Evolutionary conservation across 2,113 vertebrate genomes (phyloP).

Genomic region (Cavia porcellus): DNA sequence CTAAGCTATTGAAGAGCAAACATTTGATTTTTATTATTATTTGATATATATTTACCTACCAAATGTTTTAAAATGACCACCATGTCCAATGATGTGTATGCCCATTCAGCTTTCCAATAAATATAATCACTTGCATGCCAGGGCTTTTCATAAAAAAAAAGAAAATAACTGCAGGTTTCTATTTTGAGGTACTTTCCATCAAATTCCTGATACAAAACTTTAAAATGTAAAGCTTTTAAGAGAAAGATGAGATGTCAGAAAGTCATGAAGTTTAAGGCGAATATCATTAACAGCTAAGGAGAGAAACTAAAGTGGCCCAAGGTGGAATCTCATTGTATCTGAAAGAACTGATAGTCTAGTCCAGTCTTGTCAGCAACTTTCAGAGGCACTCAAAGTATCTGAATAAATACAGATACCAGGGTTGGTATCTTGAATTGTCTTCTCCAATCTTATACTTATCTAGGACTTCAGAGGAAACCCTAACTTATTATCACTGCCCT

Average conservation of each 20-base stretch:
- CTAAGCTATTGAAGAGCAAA: neutral
- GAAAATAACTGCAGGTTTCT: neutral
- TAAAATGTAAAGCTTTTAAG: neutral
- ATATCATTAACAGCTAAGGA: neutral
- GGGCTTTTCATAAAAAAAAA: neutral
- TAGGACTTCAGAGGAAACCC: conserved; percentile 69
- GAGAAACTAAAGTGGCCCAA: conserved; percentile 28
- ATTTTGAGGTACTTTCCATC: neutral
- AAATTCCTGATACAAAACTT: neutral
- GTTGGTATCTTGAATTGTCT: conserved; percentile 64
- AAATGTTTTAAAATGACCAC: neutral
- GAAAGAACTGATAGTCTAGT: conserved; percentile 15
- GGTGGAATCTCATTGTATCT: neutral
- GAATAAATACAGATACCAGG: conserved; percentile 51
- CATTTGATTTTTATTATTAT: neutral
- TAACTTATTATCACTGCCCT: conserved; percentile 66
- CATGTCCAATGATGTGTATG: neutral
- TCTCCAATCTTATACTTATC: conserved; percentile 72
- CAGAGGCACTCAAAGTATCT: conserved; percentile 72
- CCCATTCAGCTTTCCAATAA: neutral
- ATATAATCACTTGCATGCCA: neutral
- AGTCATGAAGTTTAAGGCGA: neutral
- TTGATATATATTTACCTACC: neutral
- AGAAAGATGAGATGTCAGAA: neutral
- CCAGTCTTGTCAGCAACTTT: conserved; percentile 67